Evolutionary conservation across 2,888 invertebrate genomes (phyloP).

Genomic region (Cynaeus angustus): DNA sequence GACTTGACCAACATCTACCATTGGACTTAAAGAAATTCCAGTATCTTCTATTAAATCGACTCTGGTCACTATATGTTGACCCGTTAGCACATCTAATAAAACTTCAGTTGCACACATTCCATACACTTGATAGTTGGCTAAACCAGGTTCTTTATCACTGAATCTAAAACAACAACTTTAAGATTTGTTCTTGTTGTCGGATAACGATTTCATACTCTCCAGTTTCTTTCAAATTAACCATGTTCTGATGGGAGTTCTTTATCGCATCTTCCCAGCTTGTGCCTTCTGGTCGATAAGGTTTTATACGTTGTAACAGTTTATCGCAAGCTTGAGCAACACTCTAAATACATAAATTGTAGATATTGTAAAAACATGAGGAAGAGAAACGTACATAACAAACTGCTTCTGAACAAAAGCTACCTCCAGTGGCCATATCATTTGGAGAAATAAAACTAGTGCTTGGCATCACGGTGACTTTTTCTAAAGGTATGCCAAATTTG

Average conservation of each 20-base stretch:
- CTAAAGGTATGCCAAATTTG: slow-evolving; percentile 80
- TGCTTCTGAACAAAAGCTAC: slow-evolving; percentile 83
- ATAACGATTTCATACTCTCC: slow-evolving; percentile 65
- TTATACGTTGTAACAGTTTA: slow-evolving; percentile 75
- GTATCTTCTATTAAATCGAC: slow-evolving; percentile 84
- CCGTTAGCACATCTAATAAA: slow-evolving; percentile 86
- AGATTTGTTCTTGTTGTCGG: not conserved
- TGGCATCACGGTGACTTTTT: slow-evolving; percentile 79
- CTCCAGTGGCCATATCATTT: slow-evolving; percentile 81
- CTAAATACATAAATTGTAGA: slow-evolving; percentile 57
- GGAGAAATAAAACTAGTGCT: slow-evolving; percentile 78
- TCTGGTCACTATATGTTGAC: slow-evolving; percentile 80
- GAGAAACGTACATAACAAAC: slow-evolving; percentile 70
- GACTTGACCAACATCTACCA: slow-evolving; percentile 84
- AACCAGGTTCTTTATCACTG: slow-evolving; percentile 67
- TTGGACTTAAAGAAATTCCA: slow-evolving; percentile 82
- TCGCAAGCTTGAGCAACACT: slow-evolving; percentile 78
- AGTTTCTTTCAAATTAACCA: slow-evolving; percentile 77
- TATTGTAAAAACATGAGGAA: not conserved
- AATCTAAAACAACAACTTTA: slow-evolving; percentile 53
- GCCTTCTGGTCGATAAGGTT: slow-evolving; percentile 70
- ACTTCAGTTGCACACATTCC: slow-evolving; percentile 80
- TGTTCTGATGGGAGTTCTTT: slow-evolving; percentile 72
- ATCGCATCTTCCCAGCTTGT: slow-evolving; percentile 76
- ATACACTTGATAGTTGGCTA: slow-evolving; percentile 78